Percentiles rank a stretch among this genome's conserved stretches.
Conservation (phyloP, 2,888 invertebrate genomes). For the Drosophila dives region DNA sequence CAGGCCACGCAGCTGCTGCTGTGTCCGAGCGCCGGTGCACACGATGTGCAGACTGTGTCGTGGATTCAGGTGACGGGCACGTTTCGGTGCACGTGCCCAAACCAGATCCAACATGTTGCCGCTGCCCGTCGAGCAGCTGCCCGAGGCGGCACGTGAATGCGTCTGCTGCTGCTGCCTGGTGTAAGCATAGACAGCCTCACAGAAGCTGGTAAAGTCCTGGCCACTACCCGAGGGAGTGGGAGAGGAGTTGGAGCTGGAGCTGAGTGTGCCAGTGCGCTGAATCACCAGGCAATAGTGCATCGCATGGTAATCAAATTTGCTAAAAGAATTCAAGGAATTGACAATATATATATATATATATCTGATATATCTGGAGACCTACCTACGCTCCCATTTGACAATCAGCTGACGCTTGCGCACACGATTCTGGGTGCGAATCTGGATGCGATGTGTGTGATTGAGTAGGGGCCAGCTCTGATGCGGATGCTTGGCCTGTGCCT, state of each 20-base stretch:
- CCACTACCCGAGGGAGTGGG: constrained; percentile 44
- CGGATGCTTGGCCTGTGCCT: constrained; percentile 82
- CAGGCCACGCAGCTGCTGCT: constrained; percentile 81
- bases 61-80: constrained; percentile 75
- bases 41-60: constrained; percentile 75
- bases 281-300: constrained; percentile 84
- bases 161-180: constrained; percentile 46
- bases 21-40: constrained; percentile 83
- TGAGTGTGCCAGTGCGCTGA: constrained; percentile 66
- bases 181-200: constrained; percentile 63
- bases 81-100: constrained; percentile 79
- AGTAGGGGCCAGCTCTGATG: constrained; percentile 83
- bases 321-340: constrained; percentile 30
- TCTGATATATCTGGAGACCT: constrained; percentile 13
- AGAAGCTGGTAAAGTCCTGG: constrained; percentile 71
- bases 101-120: constrained; percentile 71
- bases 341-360: background rate
- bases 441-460: constrained; percentile 83
- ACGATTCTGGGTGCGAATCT: constrained; percentile 84
- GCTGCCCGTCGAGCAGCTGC: constrained; percentile 45
- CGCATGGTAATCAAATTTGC: constrained; percentile 84
- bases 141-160: constrained; percentile 12
- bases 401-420: constrained; percentile 84
- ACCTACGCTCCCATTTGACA: constrained; percentile 84
- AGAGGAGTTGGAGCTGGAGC: background rate